Base-by-base conservation (phyloP, 2,888 invertebrate species). In the Ellobium chinense region DNA sequence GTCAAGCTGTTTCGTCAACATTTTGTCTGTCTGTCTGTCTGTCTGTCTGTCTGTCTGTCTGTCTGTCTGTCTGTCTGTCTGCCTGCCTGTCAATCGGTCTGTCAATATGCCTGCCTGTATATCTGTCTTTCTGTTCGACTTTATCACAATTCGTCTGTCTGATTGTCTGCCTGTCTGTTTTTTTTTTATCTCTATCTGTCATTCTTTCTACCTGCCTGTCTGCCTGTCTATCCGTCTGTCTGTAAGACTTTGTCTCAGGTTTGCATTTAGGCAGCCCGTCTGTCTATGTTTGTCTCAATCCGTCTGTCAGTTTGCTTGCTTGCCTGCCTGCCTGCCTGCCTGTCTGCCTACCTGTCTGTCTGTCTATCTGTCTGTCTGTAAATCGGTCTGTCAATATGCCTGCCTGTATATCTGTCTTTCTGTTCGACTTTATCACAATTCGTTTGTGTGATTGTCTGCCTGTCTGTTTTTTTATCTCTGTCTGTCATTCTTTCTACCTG, bases 31-130 rank as follows among this genome's bases (percentile, higher is more conserved):
- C 24, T 36, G 74, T 37, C 36, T 74, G 74, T 75, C 65, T 63
- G 39, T 75, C 75, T 75, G 62, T 75, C 62, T 74, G 74, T 74
- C 37, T 74, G 39, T 74, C 37, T 62, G 73, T 73, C 58, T 73
- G 74, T 62, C 39, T 62, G 74, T 76, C 31, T 34, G 56, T 56
- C 46, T 66, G 65, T 58, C 34, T 68, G 21, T 77, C 27, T 66
- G n/a, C 62, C 56, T 72, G 4, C 37, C 62, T 70, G 46, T 60
- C 62, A 39, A 21, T 62, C 27, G n/a, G 24, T 70, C 70, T 70
- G 27, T 37, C 39, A 39, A 21, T 70, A 24, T 68, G 21, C 39
- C 37, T 77, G 27, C 54, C 34, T 66, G n/a, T 63, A 24, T 63
- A n/a, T n/a, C n/a, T 76, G 14, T 65, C 31, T 63, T 29, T 76